Evolutionary conservation across 2,888 invertebrate species (phyloP).

Genomic region (Amaurobius ferox): DNA sequence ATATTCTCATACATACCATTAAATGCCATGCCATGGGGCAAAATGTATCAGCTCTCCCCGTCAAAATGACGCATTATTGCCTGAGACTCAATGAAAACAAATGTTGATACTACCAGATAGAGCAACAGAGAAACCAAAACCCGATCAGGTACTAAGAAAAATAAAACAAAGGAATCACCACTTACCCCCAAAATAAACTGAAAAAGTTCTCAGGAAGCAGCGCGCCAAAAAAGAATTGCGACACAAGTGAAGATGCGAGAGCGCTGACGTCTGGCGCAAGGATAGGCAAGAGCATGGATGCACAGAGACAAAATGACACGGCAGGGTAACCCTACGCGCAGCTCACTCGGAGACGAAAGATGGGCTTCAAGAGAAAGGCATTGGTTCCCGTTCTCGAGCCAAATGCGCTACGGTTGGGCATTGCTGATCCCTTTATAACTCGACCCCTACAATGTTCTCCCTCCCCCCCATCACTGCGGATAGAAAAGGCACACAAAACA

Average conservation of each 20-base stretch:
- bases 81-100: not conserved
- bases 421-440: slow-evolving; percentile 70
- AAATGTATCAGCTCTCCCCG: not conserved
- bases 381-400: slow-evolving; percentile 52
- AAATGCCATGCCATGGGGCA: not conserved
- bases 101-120: not conserved
- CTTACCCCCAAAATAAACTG: slow-evolving; percentile 23
- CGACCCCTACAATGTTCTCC: slow-evolving; percentile 28
- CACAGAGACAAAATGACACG: slow-evolving; percentile 56
- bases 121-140: not conserved
- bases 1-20: too few species aligned
- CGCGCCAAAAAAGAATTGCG: slow-evolving; percentile 13
- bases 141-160: not conserved
- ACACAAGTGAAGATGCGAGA: slow-evolving; percentile 34
- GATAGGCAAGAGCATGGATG: slow-evolving; percentile 67
- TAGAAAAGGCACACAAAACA: slow-evolving; percentile 65
- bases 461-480: slow-evolving; percentile 42
- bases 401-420: slow-evolving; percentile 68
- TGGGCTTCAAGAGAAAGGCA: slow-evolving; percentile 54
- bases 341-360: slow-evolving; percentile 36
- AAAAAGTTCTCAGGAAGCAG: not conserved
- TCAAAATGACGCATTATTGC: not conserved
- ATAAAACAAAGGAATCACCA: not conserved
- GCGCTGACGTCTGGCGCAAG: slow-evolving; percentile 46
- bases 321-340: slow-evolving; percentile 30